phyloP scores from a whole-genome alignment of 2,797 vertebrate genomes.

The Silurus aristotelis region DNA sequence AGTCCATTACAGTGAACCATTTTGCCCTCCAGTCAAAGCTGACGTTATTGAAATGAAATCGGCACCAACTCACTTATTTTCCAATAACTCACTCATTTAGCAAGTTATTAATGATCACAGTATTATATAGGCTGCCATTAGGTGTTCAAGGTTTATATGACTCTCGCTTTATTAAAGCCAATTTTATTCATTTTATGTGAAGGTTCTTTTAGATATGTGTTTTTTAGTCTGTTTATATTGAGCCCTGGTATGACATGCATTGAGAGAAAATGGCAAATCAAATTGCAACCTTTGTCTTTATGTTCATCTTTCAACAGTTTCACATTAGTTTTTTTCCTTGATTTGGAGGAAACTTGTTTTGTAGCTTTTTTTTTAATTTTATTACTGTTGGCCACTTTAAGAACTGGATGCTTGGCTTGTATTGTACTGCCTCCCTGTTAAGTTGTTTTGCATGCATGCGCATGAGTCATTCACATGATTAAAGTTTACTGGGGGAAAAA shows the following conservation, averaged over 20 bases:
- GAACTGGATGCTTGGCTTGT: background rate
- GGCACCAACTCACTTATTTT: background rate
- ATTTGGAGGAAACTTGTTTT: background rate
- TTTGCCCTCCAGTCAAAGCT: no score
- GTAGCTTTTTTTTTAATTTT: background rate
- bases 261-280: background rate
- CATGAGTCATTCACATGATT: background rate
- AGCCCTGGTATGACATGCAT: background rate
- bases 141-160: background rate
- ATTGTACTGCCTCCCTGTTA: background rate
- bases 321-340: background rate
- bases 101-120: background rate
- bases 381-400: background rate
- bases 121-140: background rate
- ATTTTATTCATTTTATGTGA: background rate
- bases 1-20: background rate
- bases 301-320: no score
- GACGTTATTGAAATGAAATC: background rate
- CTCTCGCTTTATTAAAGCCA: background rate
- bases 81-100: background rate
- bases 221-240: no score
- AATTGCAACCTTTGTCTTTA: no score
- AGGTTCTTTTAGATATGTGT: no score
- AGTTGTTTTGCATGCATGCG: background rate
- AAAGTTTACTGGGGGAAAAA: background rate